Evolutionary conservation across 2,113 vertebrate genomes (phyloP).

Genomic region (Paraplagusia blochii): DNA sequence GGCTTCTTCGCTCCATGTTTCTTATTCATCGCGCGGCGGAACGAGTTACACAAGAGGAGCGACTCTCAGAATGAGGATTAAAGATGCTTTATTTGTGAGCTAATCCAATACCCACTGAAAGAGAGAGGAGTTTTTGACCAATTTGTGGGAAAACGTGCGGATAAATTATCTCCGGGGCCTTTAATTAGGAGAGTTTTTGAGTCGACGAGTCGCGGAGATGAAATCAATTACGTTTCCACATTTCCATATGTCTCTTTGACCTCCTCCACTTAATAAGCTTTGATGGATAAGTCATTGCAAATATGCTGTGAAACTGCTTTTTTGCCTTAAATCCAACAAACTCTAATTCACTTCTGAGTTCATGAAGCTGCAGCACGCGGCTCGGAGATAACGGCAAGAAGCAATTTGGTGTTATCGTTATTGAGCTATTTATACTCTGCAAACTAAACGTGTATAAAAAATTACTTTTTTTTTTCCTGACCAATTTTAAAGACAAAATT

Average conservation of each 20-base stretch:
- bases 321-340: constrained; percentile 31
- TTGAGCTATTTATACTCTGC: constrained; percentile 30
- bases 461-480: neutral
- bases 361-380: neutral
- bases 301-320: constrained; percentile 35
- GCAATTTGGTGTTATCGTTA: constrained; percentile 6
- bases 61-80: neutral
- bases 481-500: constrained; percentile 17
- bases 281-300: constrained; percentile 41
- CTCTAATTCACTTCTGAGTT: constrained; percentile 7
- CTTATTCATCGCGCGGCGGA: too few relatives aligned
- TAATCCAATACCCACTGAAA: neutral
- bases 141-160: neutral
- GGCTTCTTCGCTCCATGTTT: too few relatives aligned
- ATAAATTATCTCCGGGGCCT: constrained; percentile 3
- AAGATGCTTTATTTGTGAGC: neutral
- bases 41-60: too few relatives aligned
- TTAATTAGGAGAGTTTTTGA: constrained; percentile 25
- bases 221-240: constrained; percentile 44
- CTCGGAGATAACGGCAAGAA: constrained; percentile 10
- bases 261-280: constrained; percentile 43
- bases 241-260: constrained; percentile 42
- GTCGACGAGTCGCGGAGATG: constrained; percentile 22
- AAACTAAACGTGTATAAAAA: constrained; percentile 7
- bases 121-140: neutral